phyloP scores from a whole-genome alignment of 2,113 vertebrate genomes.

The Cyprinodon brontotheroides region DNA sequence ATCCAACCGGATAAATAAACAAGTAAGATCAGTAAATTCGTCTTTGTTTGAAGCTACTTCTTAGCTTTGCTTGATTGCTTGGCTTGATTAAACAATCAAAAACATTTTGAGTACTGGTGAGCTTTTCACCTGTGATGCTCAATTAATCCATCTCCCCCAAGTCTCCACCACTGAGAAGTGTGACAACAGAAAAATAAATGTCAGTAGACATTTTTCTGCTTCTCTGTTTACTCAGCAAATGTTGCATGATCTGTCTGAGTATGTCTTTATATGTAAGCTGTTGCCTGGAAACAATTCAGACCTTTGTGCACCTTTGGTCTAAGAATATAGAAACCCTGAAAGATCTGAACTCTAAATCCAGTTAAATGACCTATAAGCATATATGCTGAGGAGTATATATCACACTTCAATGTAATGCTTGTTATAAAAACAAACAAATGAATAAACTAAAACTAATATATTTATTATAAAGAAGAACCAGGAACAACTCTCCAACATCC shows the following conservation, averaged over 20 bases:
- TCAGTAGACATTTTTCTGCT: slow-evolving; percentile 9
- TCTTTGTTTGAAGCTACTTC: background rate
- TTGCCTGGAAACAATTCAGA: slow-evolving; percentile 32
- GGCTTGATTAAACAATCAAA: background rate
- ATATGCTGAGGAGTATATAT: background rate
- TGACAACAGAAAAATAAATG: background rate
- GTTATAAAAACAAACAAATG: too few species aligned
- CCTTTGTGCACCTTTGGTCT: slow-evolving; percentile 3
- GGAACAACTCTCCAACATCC: too few species aligned
- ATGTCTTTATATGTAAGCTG: slow-evolving; percentile 3
- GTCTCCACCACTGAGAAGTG: background rate
- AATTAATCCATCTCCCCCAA: background rate
- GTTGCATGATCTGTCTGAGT: slow-evolving; percentile 9
- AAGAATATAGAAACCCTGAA: background rate
- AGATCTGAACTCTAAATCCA: slow-evolving; percentile 4
- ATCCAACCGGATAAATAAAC: background rate
- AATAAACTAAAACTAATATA: too few species aligned
- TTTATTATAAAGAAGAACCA: too few species aligned
- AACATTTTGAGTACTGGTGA: background rate
- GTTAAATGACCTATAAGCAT: background rate
- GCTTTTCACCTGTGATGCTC: background rate
- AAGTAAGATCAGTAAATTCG: background rate
- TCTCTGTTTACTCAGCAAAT: slow-evolving; percentile 19
- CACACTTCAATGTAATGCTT: slow-evolving; percentile 9
- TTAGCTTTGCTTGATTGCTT: background rate